These are phyloP conservation scores for Formica aserva DNA, from an alignment of 2,888 invertebrate species.

Conservation along the genomic window DNA sequence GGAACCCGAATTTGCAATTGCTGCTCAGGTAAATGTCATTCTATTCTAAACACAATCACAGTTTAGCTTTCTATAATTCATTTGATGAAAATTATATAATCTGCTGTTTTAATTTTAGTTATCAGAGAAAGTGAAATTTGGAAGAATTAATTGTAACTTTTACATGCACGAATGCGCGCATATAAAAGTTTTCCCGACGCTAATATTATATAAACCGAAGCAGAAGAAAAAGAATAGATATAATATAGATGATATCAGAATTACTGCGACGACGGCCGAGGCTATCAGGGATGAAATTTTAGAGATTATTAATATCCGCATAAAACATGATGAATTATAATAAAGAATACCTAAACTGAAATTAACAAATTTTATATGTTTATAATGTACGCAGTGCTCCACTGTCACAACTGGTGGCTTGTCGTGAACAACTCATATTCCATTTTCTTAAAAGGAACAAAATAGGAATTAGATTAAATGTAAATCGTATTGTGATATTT, in stretches of 20 bases:
- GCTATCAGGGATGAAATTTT: constrained; percentile 68
- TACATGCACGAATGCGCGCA: constrained; percentile 87
- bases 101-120: constrained; percentile 69
- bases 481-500: constrained; percentile 34
- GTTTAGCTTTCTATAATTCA: not conserved
- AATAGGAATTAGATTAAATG: not conserved
- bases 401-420: not conserved
- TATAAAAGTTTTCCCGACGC: constrained; percentile 90
- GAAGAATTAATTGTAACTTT: constrained; percentile 89
- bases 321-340: constrained; percentile 76
- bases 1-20: constrained; percentile 89
- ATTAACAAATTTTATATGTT: not conserved
- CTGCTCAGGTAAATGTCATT: constrained; percentile 87
- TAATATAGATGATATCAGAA: constrained; percentile 61
- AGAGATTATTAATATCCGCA: constrained; percentile 53
- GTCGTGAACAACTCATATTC: not conserved
- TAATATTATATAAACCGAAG: constrained; percentile 88
- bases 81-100: constrained; percentile 1
- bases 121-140: constrained; percentile 86
- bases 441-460: not conserved
- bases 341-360: constrained; percentile 55
- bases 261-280: constrained; percentile 71
- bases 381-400: not conserved
- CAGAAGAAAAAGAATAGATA: constrained; percentile 83
- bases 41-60: not conserved